These are phyloP conservation scores for Mnemiopsis leidyi DNA, from an alignment of 37 sponge, comb jelly and placozoan genomes.

Conservation along the genomic window DNA sequence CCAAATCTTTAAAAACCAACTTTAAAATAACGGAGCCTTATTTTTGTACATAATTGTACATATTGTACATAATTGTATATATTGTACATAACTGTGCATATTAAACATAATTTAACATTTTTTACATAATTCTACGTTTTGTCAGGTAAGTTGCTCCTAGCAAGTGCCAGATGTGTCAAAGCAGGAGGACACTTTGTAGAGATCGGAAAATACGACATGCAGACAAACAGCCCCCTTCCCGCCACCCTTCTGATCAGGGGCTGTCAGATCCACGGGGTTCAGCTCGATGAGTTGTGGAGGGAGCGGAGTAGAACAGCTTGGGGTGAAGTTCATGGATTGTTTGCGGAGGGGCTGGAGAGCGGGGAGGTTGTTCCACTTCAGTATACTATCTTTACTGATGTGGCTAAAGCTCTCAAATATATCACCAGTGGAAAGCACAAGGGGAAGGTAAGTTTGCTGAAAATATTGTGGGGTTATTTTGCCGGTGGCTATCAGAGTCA, in stretches of 20 bases:
- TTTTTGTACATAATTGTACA: too few species aligned
- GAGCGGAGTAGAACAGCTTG: background rate
- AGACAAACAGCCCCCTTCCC: background rate
- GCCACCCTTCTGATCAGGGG: background rate
- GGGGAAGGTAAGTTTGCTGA: slow-evolving; percentile 35
- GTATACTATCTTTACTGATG: background rate
- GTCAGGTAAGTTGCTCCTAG: background rate
- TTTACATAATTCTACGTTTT: background rate
- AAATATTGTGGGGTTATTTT: too few species aligned
- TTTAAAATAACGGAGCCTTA: too few species aligned
- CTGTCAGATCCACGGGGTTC: slow-evolving; percentile 12
- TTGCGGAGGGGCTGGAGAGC: background rate
- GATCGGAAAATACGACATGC: slow-evolving; percentile 40
- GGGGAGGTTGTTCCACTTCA: background rate
- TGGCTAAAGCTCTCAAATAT: background rate
- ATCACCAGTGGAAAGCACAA: slow-evolving; percentile 6
- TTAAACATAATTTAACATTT: too few species aligned
- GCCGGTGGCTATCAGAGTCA: too few species aligned
- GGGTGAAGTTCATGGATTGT: background rate
- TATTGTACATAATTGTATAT: too few species aligned
- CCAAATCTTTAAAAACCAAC: too few species aligned
- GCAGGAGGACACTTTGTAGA: slow-evolving; percentile 36
- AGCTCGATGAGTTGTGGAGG: slow-evolving; percentile 37
- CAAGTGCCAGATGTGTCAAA: slow-evolving; percentile 32
- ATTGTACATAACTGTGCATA: too few species aligned